Evolutionary conservation across 1,140 invertebrate genomes (phyloP).

Genomic region (Teleogryllus occipitalis): DNA sequence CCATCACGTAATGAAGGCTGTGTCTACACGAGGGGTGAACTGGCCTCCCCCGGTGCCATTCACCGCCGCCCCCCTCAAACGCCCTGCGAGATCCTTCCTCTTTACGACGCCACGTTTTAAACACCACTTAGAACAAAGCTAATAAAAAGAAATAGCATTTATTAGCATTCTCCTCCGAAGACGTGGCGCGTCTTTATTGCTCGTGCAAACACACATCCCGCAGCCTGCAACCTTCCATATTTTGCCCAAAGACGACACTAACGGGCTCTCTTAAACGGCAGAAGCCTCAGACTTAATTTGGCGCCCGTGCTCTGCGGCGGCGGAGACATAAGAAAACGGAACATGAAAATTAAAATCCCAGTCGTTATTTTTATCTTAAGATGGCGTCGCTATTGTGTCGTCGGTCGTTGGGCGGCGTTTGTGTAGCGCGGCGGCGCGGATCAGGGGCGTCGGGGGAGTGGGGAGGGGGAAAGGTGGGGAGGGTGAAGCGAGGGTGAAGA

Average conservation of each 20-base stretch:
- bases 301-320: no score
- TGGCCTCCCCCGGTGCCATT: neutral
- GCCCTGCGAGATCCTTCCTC: neutral
- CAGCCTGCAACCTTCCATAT: neutral
- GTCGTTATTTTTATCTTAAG: constrained; percentile 5
- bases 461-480: neutral
- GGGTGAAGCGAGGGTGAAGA: neutral
- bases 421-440: neutral
- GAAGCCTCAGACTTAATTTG: neutral
- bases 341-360: constrained; percentile 5
- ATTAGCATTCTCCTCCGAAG: neutral
- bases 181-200: neutral
- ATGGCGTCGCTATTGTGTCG: neutral
- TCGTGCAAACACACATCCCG: neutral
- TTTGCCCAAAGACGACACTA: neutral
- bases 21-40: neutral
- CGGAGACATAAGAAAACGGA: neutral
- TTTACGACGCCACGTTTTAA: neutral
- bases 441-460: no score
- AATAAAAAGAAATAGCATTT: constrained; percentile 1
- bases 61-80: neutral
- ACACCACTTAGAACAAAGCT: constrained; percentile 4
- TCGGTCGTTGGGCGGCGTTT: neutral
- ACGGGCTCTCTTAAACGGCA: neutral
- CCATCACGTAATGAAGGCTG: neutral